Base-by-base conservation (phyloP, 2,888 invertebrate species). In the Beris chalybata region DNA sequence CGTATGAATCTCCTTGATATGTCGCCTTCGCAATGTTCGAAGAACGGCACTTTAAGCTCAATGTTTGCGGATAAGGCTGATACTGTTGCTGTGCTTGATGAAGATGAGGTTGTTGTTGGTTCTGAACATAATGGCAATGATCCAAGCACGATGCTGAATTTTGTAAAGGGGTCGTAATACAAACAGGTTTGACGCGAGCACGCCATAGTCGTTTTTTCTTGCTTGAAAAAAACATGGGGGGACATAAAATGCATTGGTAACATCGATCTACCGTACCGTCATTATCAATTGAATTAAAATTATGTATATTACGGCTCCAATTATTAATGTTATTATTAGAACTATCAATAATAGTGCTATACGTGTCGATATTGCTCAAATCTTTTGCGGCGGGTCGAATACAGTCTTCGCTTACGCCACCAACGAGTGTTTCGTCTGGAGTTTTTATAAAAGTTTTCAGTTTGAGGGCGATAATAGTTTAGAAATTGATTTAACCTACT, bases 181-280 rank as follows among this genome's bases (percentile, higher is more conserved):
- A 48, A 50, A 22, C 50, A 22, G 59, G 44, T 31, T 73, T 76
- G 77, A 77, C 77, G 78, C 80, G 77, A 76, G 78, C 72, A 77
- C 78, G 79, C 81, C 80, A 81, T 81, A 81, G 76, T 76, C 73
- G 71, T 71, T 79, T 72, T 68, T 72, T 74, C 69, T 71, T 78
- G 75, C 74, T 77, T 78, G 74, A 77, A 78, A 81, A 72, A 64
- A 78, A 77, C 81, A 81, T 81, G 78, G 80, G 79, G 78, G 77
- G 77, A 77, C 79, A 77, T 78, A 76, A 78, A 79, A 76, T 79
- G 76, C 78, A 76, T 78, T 79, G 79, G 79, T 79, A 81, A 79
- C 81, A 81, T 81, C 77, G 78, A 81, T 79, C 76, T 79, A 80
- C 75, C 77, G 76, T 78, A 77, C 77, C 76, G 73, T 76, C 81